These are phyloP conservation scores for Chromis chromis DNA, from an alignment of 2,797 vertebrate species.

Conservation along the genomic window DNA sequence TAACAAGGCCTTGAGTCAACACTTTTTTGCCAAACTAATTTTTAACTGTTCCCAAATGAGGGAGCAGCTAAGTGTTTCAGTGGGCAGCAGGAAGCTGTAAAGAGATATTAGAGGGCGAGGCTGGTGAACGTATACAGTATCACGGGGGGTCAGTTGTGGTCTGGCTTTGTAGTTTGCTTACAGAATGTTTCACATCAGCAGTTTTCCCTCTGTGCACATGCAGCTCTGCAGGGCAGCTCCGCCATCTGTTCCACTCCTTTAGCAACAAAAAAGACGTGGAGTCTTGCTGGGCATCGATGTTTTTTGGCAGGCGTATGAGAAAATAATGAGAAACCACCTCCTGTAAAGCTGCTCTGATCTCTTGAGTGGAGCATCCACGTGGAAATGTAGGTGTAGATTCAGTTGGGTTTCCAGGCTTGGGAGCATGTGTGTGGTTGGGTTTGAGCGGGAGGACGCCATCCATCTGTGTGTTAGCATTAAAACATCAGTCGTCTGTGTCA, in stretches of 20 bases:
- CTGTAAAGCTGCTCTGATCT: neutral
- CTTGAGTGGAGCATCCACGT: constrained; percentile 30
- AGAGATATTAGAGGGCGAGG: constrained; percentile 13
- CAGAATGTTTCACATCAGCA: constrained; percentile 60
- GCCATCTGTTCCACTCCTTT: constrained; percentile 68
- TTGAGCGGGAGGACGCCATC: constrained; percentile 5
- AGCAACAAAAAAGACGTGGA: constrained; percentile 11
- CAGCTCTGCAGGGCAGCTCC: constrained; percentile 36
- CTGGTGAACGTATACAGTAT: constrained; percentile 7
- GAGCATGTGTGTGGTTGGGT: constrained; percentile 17
- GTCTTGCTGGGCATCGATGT: constrained; percentile 39
- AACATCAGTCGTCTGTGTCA: constrained; percentile 30
- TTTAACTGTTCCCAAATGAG: constrained; percentile 8
- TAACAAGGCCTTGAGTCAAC: neutral
- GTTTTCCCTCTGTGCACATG: constrained; percentile 39
- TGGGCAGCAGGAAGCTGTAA: constrained; percentile 31
- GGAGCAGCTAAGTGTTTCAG: neutral
- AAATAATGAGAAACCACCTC: constrained; percentile 66
- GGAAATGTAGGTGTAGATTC: constrained; percentile 38
- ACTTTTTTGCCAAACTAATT: neutral
- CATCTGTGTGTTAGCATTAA: neutral
- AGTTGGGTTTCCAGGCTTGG: constrained; percentile 23
- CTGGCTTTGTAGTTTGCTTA: constrained; percentile 55
- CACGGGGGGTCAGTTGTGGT: constrained; percentile 19
- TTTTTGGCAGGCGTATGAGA: constrained; percentile 56